A percentile compares a stretch with the other conserved stretches of the same genome.
These are phyloP conservation scores for Dendrocincla tyrannina DNA, from an alignment of 2,797 vertebrate genomes.

Conservation along the genomic window DNA sequence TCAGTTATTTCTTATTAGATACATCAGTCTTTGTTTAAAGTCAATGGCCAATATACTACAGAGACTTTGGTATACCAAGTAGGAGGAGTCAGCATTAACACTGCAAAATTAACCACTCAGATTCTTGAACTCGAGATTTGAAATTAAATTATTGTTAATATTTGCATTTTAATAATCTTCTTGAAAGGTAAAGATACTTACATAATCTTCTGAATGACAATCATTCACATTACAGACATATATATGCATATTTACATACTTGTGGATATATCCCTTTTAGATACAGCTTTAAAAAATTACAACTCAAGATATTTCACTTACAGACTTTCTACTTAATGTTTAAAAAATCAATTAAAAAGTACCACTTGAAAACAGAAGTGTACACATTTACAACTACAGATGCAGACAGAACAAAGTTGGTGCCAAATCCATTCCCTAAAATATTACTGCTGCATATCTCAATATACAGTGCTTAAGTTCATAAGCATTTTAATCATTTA, in stretches of 20 bases:
- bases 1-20: not conserved
- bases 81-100: not conserved
- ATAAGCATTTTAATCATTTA: not conserved
- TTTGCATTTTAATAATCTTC: not conserved
- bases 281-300: not conserved
- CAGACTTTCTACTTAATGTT: not conserved
- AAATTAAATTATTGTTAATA: not conserved
- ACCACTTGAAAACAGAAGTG: not conserved
- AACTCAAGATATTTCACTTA: not conserved
- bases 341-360: not conserved
- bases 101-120: not conserved
- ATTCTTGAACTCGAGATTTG: not conserved
- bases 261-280: not conserved
- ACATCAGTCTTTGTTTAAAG: not conserved
- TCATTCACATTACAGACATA: not conserved
- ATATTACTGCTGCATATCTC: not conserved
- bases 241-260: not conserved
- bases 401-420: not conserved
- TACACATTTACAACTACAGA: not conserved
- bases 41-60: not conserved
- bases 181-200: not conserved
- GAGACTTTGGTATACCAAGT: not conserved
- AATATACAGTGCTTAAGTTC: not conserved
- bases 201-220: not conserved
- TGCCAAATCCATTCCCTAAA: not conserved